Evolutionary conservation across 53 echinoderm and acorn worm species (phyloP).

Genomic region (Antedon mediterranea): DNA sequence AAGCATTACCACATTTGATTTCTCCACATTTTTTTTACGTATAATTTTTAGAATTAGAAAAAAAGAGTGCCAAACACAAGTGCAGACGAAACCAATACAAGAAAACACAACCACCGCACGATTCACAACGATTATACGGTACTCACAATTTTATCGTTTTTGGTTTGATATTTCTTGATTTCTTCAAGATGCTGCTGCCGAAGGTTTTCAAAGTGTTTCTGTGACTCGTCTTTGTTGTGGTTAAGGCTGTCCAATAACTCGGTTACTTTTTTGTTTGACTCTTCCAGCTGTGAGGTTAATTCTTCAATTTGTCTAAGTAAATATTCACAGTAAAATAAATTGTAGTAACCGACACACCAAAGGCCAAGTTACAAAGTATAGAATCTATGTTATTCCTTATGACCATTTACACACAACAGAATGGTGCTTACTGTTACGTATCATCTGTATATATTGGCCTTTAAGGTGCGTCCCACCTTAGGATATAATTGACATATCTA

Average conservation of each 20-base stretch:
- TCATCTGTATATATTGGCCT: no score
- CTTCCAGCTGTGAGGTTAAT: slow-evolving; percentile 42
- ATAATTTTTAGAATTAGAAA: no score
- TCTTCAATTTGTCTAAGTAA: slow-evolving; percentile 75
- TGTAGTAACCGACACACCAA: no score
- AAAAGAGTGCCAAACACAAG: background rate
- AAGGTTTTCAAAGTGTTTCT: slow-evolving; percentile 25
- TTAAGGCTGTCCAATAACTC: slow-evolving; percentile 45
- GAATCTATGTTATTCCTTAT: no score
- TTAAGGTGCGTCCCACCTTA: no score
- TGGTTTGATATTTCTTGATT: slow-evolving; percentile 33
- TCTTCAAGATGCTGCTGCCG: slow-evolving; percentile 51
- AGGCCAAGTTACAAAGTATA: no score
- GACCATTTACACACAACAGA: no score
- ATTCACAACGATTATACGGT: background rate
- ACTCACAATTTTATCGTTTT: slow-evolving; percentile 77
- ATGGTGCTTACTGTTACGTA: no score
- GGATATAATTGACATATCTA: no score
- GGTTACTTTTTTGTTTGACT: slow-evolving; percentile 49
- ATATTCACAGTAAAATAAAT: background rate
- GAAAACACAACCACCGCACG: background rate
- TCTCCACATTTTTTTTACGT: background rate
- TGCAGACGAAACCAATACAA: background rate
- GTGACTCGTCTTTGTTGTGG: slow-evolving; percentile 45
- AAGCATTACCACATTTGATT: background rate